Percentiles rank a stretch among this genome's conserved stretches.
Evolutionary conservation across 2,113 vertebrate species (phyloP).

Genomic region (Perca flavescens): DNA sequence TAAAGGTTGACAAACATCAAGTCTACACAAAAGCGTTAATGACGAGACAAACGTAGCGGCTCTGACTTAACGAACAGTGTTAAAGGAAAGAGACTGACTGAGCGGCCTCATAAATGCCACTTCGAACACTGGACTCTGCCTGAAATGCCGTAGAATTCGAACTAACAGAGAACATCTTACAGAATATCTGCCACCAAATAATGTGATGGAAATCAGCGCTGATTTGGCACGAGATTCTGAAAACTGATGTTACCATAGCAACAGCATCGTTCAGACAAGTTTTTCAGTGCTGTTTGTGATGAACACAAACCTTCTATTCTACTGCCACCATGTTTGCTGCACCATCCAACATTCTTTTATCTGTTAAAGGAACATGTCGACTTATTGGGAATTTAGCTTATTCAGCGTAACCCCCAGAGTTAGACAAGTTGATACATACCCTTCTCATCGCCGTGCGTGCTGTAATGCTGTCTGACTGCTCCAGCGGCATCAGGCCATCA

Average conservation of each 20-base stretch:
- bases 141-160: slow-evolving; percentile 20
- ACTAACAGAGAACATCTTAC: not conserved
- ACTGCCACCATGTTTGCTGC: slow-evolving; percentile 1
- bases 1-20: slow-evolving; percentile 28
- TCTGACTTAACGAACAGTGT: slow-evolving; percentile 15
- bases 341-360: slow-evolving; percentile 16
- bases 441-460: too few relatives aligned
- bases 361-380: too few relatives aligned
- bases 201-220: slow-evolving; percentile 24
- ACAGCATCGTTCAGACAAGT: slow-evolving; percentile 39
- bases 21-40: slow-evolving; percentile 32
- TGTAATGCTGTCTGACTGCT: too few relatives aligned
- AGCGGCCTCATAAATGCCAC: slow-evolving; percentile 11
- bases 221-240: slow-evolving; percentile 19
- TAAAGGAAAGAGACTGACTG: slow-evolving; percentile 15
- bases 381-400: too few relatives aligned
- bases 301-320: slow-evolving; percentile 44
- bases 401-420: too few relatives aligned
- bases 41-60: slow-evolving; percentile 14
- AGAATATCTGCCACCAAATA: slow-evolving; percentile 7
- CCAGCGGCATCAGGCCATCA: too few relatives aligned
- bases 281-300: slow-evolving; percentile 1
- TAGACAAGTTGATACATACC: too few relatives aligned
- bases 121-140: slow-evolving; percentile 8
- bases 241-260: slow-evolving; percentile 55